Conservation (phyloP, 1,140 invertebrate genomes). For the Lepidurus packardi region DNA sequence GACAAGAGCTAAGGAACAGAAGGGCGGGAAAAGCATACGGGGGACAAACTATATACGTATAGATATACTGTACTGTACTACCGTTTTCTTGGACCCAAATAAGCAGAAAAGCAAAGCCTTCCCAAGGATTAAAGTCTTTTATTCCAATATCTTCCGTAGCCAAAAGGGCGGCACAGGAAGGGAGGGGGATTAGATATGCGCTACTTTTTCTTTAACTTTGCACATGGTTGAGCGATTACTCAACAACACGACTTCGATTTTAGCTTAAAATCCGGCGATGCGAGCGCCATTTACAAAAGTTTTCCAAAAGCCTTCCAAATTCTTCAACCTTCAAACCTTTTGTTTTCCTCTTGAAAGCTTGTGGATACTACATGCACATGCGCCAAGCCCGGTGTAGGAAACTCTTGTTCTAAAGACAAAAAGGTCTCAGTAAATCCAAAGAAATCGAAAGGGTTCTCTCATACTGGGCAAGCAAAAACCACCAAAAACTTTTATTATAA, state of each 20-base stretch:
- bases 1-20: background rate
- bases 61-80: too few relatives aligned
- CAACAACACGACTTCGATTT: background rate
- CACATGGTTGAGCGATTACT: slow-evolving; percentile 11
- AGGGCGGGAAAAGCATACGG: too few relatives aligned
- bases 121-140: background rate
- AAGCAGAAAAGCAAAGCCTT: slow-evolving; percentile 13
- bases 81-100: background rate
- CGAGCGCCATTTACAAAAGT: background rate
- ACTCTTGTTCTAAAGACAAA: too few relatives aligned
- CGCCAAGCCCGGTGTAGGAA: too few relatives aligned
- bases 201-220: background rate
- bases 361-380: too few relatives aligned
- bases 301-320: background rate
- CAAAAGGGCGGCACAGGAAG: background rate
- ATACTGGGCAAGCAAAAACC: too few relatives aligned
- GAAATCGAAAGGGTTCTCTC: too few relatives aligned
- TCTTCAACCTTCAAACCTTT: too few relatives aligned
- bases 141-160: background rate
- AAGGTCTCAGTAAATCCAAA: too few relatives aligned
- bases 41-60: too few relatives aligned
- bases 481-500: too few relatives aligned
- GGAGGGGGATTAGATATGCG: background rate
- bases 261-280: background rate
- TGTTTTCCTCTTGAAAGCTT: too few relatives aligned